phyloP scores from a whole-genome alignment of 2,113 vertebrate species.

The Chamaetylas fuelleborni region DNA sequence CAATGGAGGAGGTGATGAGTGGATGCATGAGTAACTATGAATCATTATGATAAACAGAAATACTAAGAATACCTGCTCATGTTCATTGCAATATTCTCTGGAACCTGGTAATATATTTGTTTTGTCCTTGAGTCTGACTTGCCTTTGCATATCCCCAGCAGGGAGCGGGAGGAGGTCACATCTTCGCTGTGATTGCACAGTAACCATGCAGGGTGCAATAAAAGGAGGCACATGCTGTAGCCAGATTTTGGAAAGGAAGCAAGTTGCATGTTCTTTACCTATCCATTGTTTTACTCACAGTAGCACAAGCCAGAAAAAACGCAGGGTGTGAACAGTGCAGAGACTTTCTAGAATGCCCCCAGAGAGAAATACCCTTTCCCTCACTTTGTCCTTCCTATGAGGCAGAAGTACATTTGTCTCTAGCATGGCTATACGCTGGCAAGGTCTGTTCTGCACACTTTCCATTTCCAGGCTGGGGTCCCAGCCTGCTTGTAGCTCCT shows the following conservation, averaged over 20 bases:
- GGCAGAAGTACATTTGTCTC: not conserved
- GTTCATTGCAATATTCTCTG: slow-evolving; percentile 17
- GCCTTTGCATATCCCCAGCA: not conserved
- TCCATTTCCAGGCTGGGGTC: not conserved
- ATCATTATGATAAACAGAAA: slow-evolving; percentile 61
- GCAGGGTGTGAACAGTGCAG: not conserved
- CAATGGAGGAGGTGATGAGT: slow-evolving; percentile 65
- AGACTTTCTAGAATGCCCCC: not conserved
- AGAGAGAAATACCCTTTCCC: not conserved
- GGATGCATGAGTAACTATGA: slow-evolving; percentile 63
- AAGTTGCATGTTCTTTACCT: not conserved
- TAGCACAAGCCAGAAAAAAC: not conserved
- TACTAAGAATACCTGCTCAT: slow-evolving; percentile 63
- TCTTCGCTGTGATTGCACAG: not conserved
- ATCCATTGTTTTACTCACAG: not conserved
- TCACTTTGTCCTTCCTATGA: not conserved
- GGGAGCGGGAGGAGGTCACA: not conserved
- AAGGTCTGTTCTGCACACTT: not conserved
- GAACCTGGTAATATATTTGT: not conserved
- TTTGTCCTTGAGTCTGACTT: not conserved
- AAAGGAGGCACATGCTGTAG: not conserved
- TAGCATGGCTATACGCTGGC: not conserved
- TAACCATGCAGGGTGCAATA: not conserved
- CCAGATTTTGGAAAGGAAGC: not conserved
- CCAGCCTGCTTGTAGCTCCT: not conserved